Conservation (phyloP, 2,113 vertebrate species). For the Pteronura brasiliensis region DNA sequence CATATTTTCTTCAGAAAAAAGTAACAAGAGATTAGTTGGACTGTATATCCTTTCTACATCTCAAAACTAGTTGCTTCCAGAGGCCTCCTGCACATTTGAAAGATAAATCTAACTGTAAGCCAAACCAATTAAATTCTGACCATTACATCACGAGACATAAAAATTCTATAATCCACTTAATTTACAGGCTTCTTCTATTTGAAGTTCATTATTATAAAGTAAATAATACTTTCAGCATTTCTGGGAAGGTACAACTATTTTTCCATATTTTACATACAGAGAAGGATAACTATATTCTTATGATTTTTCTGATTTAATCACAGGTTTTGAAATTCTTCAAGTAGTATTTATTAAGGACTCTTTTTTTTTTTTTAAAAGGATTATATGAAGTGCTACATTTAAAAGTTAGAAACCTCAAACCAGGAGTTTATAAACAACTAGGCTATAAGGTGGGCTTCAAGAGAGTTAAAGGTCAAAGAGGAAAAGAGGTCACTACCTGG, state of each 20-base stretch:
- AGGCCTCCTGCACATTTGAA: neutral
- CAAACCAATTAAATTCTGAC: neutral
- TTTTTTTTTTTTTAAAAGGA: neutral
- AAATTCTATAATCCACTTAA: neutral
- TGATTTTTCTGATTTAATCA: neutral
- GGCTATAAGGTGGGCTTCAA: neutral
- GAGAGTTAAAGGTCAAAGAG: neutral
- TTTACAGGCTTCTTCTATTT: constrained; percentile 9
- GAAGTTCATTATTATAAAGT: neutral
- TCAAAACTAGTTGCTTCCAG: neutral
- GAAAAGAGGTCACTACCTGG: neutral
- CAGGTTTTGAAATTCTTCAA: neutral
- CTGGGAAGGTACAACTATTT: neutral
- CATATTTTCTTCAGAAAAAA: neutral
- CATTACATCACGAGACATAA: neutral
- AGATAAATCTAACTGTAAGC: neutral
- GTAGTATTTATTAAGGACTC: neutral
- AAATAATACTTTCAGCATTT: constrained; percentile 23
- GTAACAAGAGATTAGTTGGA: neutral
- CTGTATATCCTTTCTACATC: neutral
- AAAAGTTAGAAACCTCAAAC: neutral
- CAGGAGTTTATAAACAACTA: neutral
- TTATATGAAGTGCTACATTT: neutral
- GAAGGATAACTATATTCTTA: constrained; percentile 5
- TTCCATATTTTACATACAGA: neutral